Evolutionary conservation across 1,140 invertebrate species (phyloP).

Genomic region (Conopomorpha cramerella): DNA sequence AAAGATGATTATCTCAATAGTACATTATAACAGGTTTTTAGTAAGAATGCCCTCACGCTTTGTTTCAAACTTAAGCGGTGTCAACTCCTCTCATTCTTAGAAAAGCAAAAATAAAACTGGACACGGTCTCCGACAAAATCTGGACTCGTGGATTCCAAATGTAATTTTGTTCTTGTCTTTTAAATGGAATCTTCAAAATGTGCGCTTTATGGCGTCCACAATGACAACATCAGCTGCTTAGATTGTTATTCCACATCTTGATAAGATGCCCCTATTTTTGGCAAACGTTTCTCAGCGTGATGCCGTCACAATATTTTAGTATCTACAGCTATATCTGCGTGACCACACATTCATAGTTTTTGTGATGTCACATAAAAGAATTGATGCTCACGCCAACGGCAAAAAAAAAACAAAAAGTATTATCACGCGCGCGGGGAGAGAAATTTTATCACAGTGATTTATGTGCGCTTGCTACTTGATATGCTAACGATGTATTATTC

Average conservation of each 20-base stretch:
- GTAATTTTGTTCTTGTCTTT: no score
- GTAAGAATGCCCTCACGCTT: constrained; percentile 44
- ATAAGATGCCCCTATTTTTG: constrained; percentile 54
- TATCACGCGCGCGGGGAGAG: no score
- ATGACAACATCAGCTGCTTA: constrained; percentile 30
- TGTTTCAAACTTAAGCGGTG: no score
- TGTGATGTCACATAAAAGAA: constrained; percentile 3
- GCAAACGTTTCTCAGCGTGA: constrained; percentile 48
- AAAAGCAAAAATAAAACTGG: no score
- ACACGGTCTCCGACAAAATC: no score
- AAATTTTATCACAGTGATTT: neutral
- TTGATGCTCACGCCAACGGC: no score
- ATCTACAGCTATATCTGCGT: constrained; percentile 32
- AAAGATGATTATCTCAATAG: constrained; percentile 46
- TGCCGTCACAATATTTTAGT: constrained; percentile 57
- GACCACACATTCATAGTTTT: constrained; percentile 24
- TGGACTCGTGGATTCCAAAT: no score
- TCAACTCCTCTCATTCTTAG: no score
- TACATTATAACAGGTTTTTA: constrained; percentile 14
- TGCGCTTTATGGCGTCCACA: constrained; percentile 9
- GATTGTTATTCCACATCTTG: constrained; percentile 29
- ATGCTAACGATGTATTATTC: neutral
- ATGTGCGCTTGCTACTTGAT: neutral
- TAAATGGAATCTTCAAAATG: no score
- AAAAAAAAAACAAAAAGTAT: no score